These are phyloP conservation scores for Meandrina meandrites DNA, from an alignment of 92 coral and sea anemone species.

Conservation along the genomic window DNA sequence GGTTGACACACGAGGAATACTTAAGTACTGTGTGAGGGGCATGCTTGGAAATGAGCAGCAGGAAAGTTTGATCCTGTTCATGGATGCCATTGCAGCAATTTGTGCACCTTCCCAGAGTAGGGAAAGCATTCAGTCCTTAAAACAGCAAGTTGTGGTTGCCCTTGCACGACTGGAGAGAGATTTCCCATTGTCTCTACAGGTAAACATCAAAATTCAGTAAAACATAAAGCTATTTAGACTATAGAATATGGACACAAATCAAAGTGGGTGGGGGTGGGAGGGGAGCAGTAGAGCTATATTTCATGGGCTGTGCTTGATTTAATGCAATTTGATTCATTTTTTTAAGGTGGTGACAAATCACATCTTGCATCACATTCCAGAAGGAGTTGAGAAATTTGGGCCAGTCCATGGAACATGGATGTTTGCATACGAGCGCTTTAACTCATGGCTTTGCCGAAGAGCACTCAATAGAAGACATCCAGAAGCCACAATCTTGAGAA, in stretches of 20 bases:
- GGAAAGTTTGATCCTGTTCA: constrained; percentile 27
- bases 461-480: constrained; percentile 53
- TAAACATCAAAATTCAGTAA: too few relatives aligned
- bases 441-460: constrained; percentile 55
- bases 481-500: constrained; percentile 53
- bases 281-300: too few relatives aligned
- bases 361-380: constrained; percentile 54
- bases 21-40: constrained; percentile 36
- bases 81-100: constrained; percentile 39
- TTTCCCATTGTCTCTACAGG: constrained; percentile 55
- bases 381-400: constrained; percentile 45
- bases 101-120: constrained; percentile 37
- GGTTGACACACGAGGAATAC: constrained; percentile 25
- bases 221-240: too few relatives aligned
- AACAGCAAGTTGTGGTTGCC: constrained; percentile 45
- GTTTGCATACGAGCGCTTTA: constrained; percentile 56
- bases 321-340: too few relatives aligned
- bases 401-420: constrained; percentile 64
- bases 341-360: constrained; percentile 52
- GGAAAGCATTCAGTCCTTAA: constrained; percentile 1
- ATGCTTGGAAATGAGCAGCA: constrained; percentile 25
- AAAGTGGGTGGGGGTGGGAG: too few relatives aligned
- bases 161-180: constrained; percentile 47
- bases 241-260: too few relatives aligned
- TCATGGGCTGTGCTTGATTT: too few relatives aligned